Conservation (phyloP, 2,113 vertebrate species). For the Regulus satrapa region DNA sequence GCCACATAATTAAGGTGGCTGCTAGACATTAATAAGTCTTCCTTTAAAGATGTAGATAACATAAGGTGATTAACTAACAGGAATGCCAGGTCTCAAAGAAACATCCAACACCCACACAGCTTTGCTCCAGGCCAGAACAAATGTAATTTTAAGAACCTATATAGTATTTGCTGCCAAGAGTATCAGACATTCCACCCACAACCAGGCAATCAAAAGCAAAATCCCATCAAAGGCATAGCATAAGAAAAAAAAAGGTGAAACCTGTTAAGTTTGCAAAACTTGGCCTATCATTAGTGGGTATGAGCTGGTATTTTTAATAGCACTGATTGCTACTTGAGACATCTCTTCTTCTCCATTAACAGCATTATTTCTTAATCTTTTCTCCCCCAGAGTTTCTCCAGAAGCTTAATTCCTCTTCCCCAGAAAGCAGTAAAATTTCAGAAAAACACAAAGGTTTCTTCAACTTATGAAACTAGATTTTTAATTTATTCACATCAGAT, state of each 20-base stretch:
- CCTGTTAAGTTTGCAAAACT: constrained; percentile 36
- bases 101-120: not conserved
- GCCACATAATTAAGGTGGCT: not conserved
- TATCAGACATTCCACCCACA: constrained; percentile 48
- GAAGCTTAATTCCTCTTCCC: not conserved
- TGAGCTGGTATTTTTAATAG: constrained; percentile 4
- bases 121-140: constrained; percentile 33
- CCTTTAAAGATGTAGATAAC: not conserved
- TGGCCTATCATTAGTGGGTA: not conserved
- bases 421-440: not conserved
- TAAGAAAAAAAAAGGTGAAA: not conserved
- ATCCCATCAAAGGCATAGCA: not conserved
- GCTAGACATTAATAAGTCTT: not conserved
- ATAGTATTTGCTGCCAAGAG: not conserved
- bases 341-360: not conserved
- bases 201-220: constrained; percentile 35
- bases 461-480: not conserved
- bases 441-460: not conserved
- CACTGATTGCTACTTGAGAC: not conserved
- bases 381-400: not conserved
- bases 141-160: not conserved
- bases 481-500: not conserved
- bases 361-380: not conserved
- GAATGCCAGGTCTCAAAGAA: not conserved
- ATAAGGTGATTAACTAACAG: not conserved